These are phyloP conservation scores for Sthenelais limicola DNA, from an alignment of 2,888 invertebrate genomes.

Conservation along the genomic window DNA sequence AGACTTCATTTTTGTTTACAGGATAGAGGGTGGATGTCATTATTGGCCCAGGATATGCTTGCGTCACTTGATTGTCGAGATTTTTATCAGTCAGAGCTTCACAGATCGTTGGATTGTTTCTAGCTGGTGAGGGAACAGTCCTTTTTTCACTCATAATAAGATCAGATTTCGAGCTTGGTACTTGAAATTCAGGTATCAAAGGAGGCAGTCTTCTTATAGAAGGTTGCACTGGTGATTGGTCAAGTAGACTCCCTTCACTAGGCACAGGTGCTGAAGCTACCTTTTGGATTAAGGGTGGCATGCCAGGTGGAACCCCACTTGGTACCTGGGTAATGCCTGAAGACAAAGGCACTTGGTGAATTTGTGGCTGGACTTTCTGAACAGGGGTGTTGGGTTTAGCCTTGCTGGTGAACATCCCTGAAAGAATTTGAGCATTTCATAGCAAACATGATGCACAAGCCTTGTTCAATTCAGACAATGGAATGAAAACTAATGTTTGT, in stretches of 20 bases:
- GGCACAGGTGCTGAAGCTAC: not conserved
- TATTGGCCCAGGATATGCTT: no score
- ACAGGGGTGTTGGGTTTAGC: constrained; percentile 29
- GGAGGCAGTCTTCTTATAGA: not conserved
- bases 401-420: constrained; percentile 14
- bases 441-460: no score
- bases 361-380: constrained; percentile 38
- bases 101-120: not conserved
- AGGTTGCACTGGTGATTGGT: not conserved
- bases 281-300: constrained; percentile 18
- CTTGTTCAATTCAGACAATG: no score
- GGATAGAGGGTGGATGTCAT: no score
- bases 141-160: not conserved
- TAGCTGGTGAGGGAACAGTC: not conserved
- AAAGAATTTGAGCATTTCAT: not conserved
- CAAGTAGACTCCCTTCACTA: not conserved
- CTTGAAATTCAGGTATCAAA: no score
- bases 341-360: no score
- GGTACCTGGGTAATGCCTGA: no score
- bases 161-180: no score
- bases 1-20: no score
- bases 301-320: not conserved
- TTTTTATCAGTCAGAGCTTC: constrained; percentile 9
- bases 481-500: no score
- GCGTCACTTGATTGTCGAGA: no score